phyloP scores from a whole-genome alignment of 2,797 vertebrate genomes.

The Sciurus carolinensis region DNA sequence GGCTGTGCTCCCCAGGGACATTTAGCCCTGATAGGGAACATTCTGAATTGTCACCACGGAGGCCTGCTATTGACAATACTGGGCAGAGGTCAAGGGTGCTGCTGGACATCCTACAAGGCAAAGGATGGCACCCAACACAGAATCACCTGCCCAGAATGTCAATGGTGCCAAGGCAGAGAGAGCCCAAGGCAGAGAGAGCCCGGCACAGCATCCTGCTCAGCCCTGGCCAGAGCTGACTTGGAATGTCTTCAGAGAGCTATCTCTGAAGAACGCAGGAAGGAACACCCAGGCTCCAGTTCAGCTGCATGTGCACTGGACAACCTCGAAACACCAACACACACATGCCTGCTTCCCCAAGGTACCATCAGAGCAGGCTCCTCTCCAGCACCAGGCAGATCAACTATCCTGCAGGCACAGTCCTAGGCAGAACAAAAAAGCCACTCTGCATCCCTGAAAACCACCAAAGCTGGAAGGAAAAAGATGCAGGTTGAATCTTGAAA shows the following conservation, averaged over 20 bases:
- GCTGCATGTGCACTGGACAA: rapidly evolving
- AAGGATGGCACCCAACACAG: rapidly evolving
- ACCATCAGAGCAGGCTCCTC: not conserved
- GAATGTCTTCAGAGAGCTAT: too few relatives aligned
- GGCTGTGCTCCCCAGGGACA: not conserved
- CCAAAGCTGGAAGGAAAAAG: not conserved
- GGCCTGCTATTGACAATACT: not conserved
- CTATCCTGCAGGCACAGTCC: not conserved
- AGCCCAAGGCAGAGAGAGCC: too few relatives aligned
- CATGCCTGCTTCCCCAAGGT: not conserved
- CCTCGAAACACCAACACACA: not conserved
- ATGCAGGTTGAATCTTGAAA: not conserved
- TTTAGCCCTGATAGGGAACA: not conserved
- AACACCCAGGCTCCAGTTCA: not conserved
- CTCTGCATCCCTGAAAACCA: not conserved
- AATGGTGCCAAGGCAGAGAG: not conserved
- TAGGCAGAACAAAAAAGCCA: not conserved
- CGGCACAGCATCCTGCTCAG: too few relatives aligned
- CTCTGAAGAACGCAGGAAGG: not conserved
- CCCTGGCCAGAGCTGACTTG: too few relatives aligned
- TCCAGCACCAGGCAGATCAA: not conserved
- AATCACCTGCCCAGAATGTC: not conserved
- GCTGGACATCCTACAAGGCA: too few relatives aligned
- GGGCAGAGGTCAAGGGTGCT: too few relatives aligned
- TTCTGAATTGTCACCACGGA: not conserved